A percentile compares a stretch with the other conserved stretches of the same genome.
Conservation (phyloP, 2,797 vertebrate species). For the Rachycentron canadum region DNA sequence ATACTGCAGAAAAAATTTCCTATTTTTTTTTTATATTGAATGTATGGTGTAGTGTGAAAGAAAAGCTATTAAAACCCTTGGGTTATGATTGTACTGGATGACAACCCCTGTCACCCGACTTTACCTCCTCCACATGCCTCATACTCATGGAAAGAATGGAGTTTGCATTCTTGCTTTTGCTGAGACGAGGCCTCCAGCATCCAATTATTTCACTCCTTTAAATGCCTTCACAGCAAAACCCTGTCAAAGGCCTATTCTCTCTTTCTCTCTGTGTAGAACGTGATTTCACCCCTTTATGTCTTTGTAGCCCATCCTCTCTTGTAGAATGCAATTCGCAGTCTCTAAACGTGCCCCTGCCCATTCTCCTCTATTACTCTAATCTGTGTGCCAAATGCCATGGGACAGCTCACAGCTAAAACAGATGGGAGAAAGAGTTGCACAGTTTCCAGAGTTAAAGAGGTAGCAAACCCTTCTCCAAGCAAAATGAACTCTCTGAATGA, state of each 20-base stretch:
- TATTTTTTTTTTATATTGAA: slow-evolving; percentile 43
- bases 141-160: slow-evolving; percentile 47
- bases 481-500: slow-evolving; percentile 63
- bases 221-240: slow-evolving; percentile 71
- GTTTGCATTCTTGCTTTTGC: slow-evolving; percentile 66
- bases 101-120: slow-evolving; percentile 45
- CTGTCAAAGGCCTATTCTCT: slow-evolving; percentile 66
- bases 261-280: slow-evolving; percentile 52
- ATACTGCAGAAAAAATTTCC: slow-evolving; percentile 14
- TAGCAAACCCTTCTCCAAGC: slow-evolving; percentile 49
- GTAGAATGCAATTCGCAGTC: slow-evolving; percentile 58
- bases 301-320: slow-evolving; percentile 38
- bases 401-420: slow-evolving; percentile 55
- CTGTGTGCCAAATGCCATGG: slow-evolving; percentile 56
- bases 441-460: slow-evolving; percentile 51
- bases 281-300: slow-evolving; percentile 68
- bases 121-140: slow-evolving; percentile 42
- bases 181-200: slow-evolving; percentile 66
- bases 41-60: slow-evolving; percentile 15
- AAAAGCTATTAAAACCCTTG: slow-evolving; percentile 30
- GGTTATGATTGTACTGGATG: slow-evolving; percentile 42
- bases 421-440: slow-evolving; percentile 41
- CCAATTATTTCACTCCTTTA: slow-evolving; percentile 76
- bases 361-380: slow-evolving; percentile 60
- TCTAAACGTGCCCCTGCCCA: slow-evolving; percentile 53